Percentiles rank a stretch among this genome's conserved stretches.
Conservation (phyloP, 2,797 vertebrate genomes). For the Pipistrellus kuhlii region DNA sequence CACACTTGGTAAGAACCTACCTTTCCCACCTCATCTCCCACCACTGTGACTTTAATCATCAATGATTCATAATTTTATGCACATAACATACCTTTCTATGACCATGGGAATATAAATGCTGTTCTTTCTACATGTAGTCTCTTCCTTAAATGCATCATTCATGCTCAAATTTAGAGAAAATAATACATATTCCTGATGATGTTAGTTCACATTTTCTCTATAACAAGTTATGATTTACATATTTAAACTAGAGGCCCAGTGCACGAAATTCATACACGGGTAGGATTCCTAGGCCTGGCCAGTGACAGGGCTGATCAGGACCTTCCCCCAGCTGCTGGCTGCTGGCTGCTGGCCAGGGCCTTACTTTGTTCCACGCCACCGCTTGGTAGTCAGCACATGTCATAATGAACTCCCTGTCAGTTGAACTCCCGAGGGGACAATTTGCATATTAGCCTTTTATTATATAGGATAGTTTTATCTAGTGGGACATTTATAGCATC, state of each 20-base stretch:
- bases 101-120: background rate
- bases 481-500: background rate
- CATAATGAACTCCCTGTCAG: too few species aligned
- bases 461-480: background rate
- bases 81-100: background rate
- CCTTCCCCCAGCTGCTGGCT: too few species aligned
- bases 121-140: background rate
- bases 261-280: too few species aligned
- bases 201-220: background rate
- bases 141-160: background rate
- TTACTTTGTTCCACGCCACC: too few species aligned
- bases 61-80: background rate
- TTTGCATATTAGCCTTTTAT: too few species aligned
- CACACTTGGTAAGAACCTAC: background rate
- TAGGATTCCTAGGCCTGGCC: too few species aligned
- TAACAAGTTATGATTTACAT: background rate
- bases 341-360: too few species aligned
- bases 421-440: too few species aligned
- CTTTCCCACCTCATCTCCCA: background rate
- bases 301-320: too few species aligned
- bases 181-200: background rate
- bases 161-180: conserved; percentile 11
- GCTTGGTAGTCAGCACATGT: too few species aligned
- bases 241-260: background rate
- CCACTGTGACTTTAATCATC: background rate